These are phyloP conservation scores for Cavia aperea DNA, from an alignment of 2,113 vertebrate species.

Conservation along the genomic window DNA sequence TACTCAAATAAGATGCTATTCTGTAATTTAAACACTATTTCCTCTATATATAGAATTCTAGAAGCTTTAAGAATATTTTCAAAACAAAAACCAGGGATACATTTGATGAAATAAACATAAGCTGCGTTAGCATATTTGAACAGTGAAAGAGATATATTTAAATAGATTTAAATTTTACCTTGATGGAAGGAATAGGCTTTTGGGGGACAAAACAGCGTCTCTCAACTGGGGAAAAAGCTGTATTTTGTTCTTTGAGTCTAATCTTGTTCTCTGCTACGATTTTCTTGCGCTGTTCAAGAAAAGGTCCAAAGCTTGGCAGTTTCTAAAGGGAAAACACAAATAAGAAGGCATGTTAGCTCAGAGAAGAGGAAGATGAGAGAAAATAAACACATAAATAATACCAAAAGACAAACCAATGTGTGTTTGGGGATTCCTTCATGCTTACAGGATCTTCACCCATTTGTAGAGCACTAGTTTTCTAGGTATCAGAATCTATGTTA, in stretches of 20 bases:
- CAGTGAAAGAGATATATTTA: not conserved
- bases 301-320: conserved; percentile 89
- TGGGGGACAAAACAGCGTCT: conserved; percentile 71
- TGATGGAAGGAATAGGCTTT: conserved; percentile 83
- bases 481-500: not conserved
- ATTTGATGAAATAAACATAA: not conserved
- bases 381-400: not conserved
- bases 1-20: not conserved
- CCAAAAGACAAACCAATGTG: not conserved
- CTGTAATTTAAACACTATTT: not conserved
- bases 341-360: not conserved
- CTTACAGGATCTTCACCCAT: not conserved
- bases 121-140: not conserved
- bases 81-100: not conserved
- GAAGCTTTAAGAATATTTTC: not conserved
- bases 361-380: not conserved
- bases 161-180: conserved; percentile 76
- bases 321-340: conserved; percentile 75
- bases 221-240: conserved; percentile 24
- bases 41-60: not conserved
- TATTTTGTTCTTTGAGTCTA: conserved; percentile 61
- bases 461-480: not conserved
- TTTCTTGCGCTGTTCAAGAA: conserved; percentile 82
- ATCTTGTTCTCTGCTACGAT: conserved; percentile 84
- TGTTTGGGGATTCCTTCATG: not conserved